These are phyloP conservation scores for Thunnus thynnus DNA, from an alignment of 2,113 vertebrate species.

Conservation along the genomic window DNA sequence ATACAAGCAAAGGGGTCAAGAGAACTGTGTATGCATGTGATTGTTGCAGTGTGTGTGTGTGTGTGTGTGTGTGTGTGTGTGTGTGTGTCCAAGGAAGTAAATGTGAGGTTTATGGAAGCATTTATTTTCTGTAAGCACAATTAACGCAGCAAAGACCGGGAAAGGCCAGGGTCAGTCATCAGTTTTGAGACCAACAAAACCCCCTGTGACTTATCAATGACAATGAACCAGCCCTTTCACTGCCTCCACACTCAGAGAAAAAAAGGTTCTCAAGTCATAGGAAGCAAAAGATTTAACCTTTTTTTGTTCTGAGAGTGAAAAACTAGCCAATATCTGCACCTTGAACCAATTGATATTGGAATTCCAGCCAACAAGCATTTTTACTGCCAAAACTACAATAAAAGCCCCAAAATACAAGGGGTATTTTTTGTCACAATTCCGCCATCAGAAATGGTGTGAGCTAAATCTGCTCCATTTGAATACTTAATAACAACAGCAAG, in stretches of 20 bases:
- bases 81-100: constrained; percentile 13
- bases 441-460: not conserved
- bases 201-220: constrained; percentile 48
- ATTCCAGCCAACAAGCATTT: not conserved
- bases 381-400: constrained; percentile 58
- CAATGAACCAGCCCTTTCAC: constrained; percentile 76
- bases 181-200: constrained; percentile 22
- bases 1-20: constrained; percentile 10
- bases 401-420: not conserved
- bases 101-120: not conserved
- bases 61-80: not conserved
- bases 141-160: constrained; percentile 3
- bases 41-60: not conserved
- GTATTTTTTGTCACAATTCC: not conserved
- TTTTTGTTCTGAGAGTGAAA: not conserved
- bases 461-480: constrained; percentile 8
- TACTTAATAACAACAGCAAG: not conserved
- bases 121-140: constrained; percentile 47
- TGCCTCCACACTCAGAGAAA: constrained; percentile 59
- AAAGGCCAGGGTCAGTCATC: constrained; percentile 12
- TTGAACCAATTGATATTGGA: not conserved
- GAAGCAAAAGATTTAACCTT: not conserved
- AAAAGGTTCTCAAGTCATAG: not conserved
- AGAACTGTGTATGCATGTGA: constrained; percentile 18
- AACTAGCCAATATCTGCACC: not conserved